These are phyloP conservation scores for Actinopyga echinites DNA, from an alignment of 53 echinoderm and acorn worm species.

Conservation along the genomic window DNA sequence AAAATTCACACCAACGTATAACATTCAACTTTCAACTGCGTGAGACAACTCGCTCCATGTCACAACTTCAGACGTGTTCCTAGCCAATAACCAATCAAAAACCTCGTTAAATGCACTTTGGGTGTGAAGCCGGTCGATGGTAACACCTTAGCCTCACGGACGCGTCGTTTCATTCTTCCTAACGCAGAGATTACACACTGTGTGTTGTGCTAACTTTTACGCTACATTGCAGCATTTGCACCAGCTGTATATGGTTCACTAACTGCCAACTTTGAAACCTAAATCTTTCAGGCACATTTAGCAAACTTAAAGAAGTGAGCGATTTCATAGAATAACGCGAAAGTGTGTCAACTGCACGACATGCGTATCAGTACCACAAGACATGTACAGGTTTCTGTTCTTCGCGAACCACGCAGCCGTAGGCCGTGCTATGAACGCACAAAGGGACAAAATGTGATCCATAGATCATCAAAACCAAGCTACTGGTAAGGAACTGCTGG, in stretches of 20 bases:
- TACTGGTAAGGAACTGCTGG: too few relatives aligned
- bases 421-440: too few relatives aligned
- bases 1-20: constrained; percentile 12
- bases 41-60: constrained; percentile 9
- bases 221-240: constrained; percentile 14
- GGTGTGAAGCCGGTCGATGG: constrained; percentile 35
- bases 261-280: constrained; percentile 6
- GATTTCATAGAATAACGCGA: constrained; percentile 13
- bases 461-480: too few relatives aligned
- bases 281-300: constrained; percentile 35
- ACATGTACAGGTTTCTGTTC: too few relatives aligned
- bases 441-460: too few relatives aligned
- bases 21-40: constrained; percentile 1
- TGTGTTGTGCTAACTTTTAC: constrained; percentile 42
- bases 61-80: constrained; percentile 11
- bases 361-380: too few relatives aligned
- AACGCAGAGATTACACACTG: constrained; percentile 11
- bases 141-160: neutral
- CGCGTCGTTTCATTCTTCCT: constrained; percentile 18
- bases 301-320: constrained; percentile 16
- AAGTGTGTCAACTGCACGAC: too few relatives aligned
- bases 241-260: neutral
- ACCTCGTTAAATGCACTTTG: constrained; percentile 1
- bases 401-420: too few relatives aligned
- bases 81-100: constrained; percentile 25